Conservation (phyloP, 2,797 vertebrate species). For the Sebastes elongatus region DNA sequence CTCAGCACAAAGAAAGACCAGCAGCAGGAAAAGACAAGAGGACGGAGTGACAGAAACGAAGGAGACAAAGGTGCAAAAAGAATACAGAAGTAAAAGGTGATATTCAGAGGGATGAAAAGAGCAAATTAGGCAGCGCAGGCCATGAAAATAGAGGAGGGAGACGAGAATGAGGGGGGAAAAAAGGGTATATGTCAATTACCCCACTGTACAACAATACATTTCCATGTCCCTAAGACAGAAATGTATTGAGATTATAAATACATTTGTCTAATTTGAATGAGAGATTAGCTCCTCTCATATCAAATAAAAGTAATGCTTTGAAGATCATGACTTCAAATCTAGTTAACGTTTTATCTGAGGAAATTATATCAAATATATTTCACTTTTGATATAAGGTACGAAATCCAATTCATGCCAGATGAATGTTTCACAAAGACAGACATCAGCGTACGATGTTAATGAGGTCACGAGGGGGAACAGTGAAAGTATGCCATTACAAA, state of each 20-base stretch:
- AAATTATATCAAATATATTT: constrained; percentile 25
- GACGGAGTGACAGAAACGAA: not conserved
- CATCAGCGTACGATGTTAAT: constrained; percentile 49
- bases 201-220: constrained; percentile 65
- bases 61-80: not conserved
- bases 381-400: constrained; percentile 9
- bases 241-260: constrained; percentile 63
- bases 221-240: constrained; percentile 66
- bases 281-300: constrained; percentile 23
- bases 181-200: constrained; percentile 81
- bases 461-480: constrained; percentile 34
- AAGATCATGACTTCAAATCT: not conserved
- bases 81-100: not conserved
- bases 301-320: not conserved
- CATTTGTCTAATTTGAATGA: constrained; percentile 32
- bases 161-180: constrained; percentile 69
- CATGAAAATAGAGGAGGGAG: constrained; percentile 41
- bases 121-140: constrained; percentile 31
- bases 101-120: constrained; percentile 9
- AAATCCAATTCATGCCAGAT: constrained; percentile 14
- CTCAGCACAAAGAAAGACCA: constrained; percentile 81
- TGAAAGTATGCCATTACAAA: constrained; percentile 62
- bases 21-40: constrained; percentile 52
- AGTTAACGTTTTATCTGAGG: not conserved
- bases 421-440: constrained; percentile 29